Conservation (phyloP, 2,797 vertebrate genomes). For the Spinibarbus caldwelli region DNA sequence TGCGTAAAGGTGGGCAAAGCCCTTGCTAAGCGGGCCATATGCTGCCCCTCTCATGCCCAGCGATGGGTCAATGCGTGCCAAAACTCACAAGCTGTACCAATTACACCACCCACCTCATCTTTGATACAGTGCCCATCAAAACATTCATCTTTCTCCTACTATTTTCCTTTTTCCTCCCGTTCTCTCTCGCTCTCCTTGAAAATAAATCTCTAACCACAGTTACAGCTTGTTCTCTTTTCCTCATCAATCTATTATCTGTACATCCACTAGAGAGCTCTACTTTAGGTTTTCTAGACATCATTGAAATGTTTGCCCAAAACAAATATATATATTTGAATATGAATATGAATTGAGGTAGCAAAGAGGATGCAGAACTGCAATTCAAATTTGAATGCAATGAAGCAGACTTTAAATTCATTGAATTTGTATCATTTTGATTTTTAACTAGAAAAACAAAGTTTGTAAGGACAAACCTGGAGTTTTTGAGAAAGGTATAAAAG, state of each 20-base stretch:
- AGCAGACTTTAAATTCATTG: no score
- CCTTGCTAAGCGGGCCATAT: slow-evolving; percentile 75
- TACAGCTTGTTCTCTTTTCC: slow-evolving; percentile 55
- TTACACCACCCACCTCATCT: slow-evolving; percentile 64
- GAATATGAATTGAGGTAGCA: neutral
- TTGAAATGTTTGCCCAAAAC: slow-evolving; percentile 40
- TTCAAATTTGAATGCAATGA: neutral
- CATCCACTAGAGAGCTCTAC: slow-evolving; percentile 45
- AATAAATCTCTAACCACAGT: slow-evolving; percentile 58
- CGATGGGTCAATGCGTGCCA: slow-evolving; percentile 57
- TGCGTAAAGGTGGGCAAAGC: slow-evolving; percentile 76
- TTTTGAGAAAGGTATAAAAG: neutral
- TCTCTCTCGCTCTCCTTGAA: slow-evolving; percentile 23
- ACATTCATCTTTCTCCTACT: slow-evolving; percentile 65
- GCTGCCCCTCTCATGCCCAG: slow-evolving; percentile 67
- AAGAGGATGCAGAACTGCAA: neutral
- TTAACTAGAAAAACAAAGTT: neutral
- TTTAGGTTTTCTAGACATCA: slow-evolving; percentile 48
- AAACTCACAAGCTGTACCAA: slow-evolving; percentile 77
- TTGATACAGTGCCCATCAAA: slow-evolving; percentile 67
- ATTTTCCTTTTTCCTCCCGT: slow-evolving; percentile 49
- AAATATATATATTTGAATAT: no score
- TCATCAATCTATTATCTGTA: slow-evolving; percentile 53
- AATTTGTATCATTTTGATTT: neutral
- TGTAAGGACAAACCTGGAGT: neutral